Evolutionary conservation across 2,113 vertebrate species (phyloP), one percentile per base, ranked within the genome.

Genomic region (Misgurnus anguillicaudatus): DNA sequence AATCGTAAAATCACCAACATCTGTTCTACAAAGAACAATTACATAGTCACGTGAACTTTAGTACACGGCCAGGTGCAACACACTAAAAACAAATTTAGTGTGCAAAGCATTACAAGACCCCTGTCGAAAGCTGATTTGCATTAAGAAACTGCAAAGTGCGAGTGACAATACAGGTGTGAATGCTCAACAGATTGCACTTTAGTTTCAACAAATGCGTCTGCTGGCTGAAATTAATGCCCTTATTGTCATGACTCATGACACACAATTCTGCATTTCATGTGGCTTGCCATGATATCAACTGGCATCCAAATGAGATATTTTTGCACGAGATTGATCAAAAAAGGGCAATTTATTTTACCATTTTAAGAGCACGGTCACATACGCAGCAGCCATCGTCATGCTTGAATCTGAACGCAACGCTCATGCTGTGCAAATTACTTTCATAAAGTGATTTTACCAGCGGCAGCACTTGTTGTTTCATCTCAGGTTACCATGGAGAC

Each of bases 401-500:
- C 53, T 78, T 45, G 68, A 53, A 78, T 75, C 58, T 61, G 68
- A 85, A 72, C 65, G 68, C 60, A 67, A 77, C 58, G 38, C 62
- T 82, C 69, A 75, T 31, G 77, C 61, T 68, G 48, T 77, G 78
- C 61, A 84, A 86, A 84, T 86, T 71, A 84, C 80, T 88, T 85
- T 78, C 77, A 78, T 79, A 83, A 84, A 83, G 80, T 79, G 78
- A 83, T 87, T 85, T 85, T 80, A 82, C 79, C 80, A 73, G 79
- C 67, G 75, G 75, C 77, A 65, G 41, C 36, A 64, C 77, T 80
- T 75, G 69, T 87, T 80, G 79, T 85, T 86, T 80, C 66, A 72
- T 75, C 82, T 83, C 83, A 19, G 47, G 84, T 89, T 87, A 82
- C 88, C 85, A 87, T 88, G 85, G 88, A 87, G 87, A 88, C 81